Evolutionary conservation across 2,888 invertebrate species (phyloP).

Genomic region (Steinernema carpocapsae): DNA sequence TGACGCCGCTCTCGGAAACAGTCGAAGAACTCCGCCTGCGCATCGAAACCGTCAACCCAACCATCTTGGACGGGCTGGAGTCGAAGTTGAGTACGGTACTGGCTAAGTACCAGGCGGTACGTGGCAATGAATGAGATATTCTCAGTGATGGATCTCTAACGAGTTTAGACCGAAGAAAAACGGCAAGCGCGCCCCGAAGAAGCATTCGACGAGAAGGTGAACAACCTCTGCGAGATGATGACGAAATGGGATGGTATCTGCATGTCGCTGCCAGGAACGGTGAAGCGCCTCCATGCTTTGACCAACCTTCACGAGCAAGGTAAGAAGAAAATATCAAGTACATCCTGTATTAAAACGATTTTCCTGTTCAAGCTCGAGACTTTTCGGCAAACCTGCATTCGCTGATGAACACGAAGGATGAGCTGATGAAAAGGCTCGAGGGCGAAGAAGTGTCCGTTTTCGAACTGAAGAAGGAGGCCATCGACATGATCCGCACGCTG

Average conservation of each 20-base stretch:
- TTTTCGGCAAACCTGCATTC: slow-evolving; percentile 19
- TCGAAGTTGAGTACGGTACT: slow-evolving; percentile 14
- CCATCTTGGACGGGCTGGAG: slow-evolving; percentile 8
- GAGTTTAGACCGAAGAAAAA: slow-evolving; percentile 33
- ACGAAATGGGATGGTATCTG: slow-evolving; percentile 21
- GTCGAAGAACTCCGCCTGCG: slow-evolving; percentile 20
- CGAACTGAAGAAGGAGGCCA: slow-evolving; percentile 19
- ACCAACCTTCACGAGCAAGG: slow-evolving; percentile 31
- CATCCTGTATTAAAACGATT: neutral
- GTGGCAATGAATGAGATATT: neutral
- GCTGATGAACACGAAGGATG: slow-evolving; percentile 17
- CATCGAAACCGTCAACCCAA: slow-evolving; percentile 25
- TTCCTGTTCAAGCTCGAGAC: slow-evolving; percentile 1
- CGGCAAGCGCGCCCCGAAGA: slow-evolving; percentile 43
- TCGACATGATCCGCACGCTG: neutral
- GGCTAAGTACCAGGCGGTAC: slow-evolving; percentile 1
- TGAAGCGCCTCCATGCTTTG: slow-evolving; percentile 4
- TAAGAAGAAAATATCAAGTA: neutral
- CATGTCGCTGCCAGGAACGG: slow-evolving; percentile 22
- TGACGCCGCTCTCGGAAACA: slow-evolving; percentile 8
- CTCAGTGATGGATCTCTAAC: neutral
- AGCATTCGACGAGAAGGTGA: slow-evolving; percentile 31
- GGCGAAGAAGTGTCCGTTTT: slow-evolving; percentile 11
- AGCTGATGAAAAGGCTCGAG: slow-evolving; percentile 7
- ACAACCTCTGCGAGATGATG: slow-evolving; percentile 23